These are phyloP conservation scores for Orius insidiosus DNA, from an alignment of 1,140 invertebrate species.

Conservation along the genomic window DNA sequence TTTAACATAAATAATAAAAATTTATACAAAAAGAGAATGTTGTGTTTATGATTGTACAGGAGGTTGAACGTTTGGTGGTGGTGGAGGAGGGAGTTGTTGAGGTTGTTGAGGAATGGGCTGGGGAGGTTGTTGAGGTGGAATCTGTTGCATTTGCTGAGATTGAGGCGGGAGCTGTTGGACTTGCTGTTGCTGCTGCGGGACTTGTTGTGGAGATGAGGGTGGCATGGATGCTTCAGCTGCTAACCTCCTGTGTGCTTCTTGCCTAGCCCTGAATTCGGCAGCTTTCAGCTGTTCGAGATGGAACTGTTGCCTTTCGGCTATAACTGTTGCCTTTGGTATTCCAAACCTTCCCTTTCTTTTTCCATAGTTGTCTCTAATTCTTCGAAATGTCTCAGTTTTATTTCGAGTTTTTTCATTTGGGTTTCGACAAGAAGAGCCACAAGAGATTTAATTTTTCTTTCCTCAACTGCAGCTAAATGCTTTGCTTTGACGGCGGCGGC, in stretches of 20 bases:
- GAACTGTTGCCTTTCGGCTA: slow-evolving; percentile 95
- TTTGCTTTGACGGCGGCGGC: slow-evolving; percentile 98
- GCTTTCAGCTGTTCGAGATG: slow-evolving; percentile 95
- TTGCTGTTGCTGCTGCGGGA: slow-evolving; percentile 16
- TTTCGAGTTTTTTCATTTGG: slow-evolving; percentile 97
- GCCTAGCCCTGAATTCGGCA: slow-evolving; percentile 84
- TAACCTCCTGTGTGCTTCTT: slow-evolving; percentile 68
- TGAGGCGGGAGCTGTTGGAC: slow-evolving; percentile 1
- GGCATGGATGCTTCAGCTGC: slow-evolving; percentile 39
- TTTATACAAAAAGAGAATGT: too few species aligned
- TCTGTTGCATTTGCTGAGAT: background rate
- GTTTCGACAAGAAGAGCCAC: slow-evolving; percentile 95
- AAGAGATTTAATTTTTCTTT: slow-evolving; percentile 92
- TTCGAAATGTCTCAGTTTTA: slow-evolving; percentile 95
- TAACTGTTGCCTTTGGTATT: slow-evolving; percentile 96
- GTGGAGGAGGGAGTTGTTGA: background rate
- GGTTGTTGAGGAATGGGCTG: background rate
- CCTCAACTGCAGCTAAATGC: slow-evolving; percentile 93
- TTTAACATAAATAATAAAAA: too few species aligned
- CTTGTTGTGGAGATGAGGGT: slow-evolving; percentile 18
- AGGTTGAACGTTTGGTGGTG: background rate
- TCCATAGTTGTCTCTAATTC: slow-evolving; percentile 99
- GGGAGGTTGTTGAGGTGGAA: background rate
- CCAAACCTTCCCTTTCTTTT: slow-evolving; percentile 83
- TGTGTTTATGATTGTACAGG: too few species aligned